Conservation (phyloP, 2,888 invertebrate species). For the Euplagia quadripunctaria region DNA sequence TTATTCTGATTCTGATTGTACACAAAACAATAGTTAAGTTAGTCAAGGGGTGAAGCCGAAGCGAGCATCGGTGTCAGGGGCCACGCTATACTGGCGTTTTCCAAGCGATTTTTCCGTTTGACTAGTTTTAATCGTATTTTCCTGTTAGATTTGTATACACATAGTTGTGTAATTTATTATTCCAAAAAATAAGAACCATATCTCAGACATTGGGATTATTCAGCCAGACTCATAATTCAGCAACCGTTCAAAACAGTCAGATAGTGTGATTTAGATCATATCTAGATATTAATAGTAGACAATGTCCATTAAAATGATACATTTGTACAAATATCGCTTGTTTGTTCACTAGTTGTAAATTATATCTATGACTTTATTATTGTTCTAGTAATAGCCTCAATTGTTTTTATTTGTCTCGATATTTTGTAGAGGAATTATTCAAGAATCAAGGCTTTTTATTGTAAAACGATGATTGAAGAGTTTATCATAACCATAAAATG, state of each 20-base stretch:
- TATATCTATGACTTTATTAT: slow-evolving; percentile 35
- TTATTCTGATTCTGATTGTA: too few relatives aligned
- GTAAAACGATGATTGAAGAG: too few relatives aligned
- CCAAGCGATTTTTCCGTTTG: too few relatives aligned
- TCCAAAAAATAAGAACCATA: not conserved
- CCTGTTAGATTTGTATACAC: too few relatives aligned
- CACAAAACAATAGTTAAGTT: too few relatives aligned
- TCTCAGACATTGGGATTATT: slow-evolving; percentile 19
- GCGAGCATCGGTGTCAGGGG: too few relatives aligned
- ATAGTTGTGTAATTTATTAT: not conserved
- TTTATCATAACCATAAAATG: too few relatives aligned
- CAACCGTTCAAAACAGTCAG: slow-evolving; percentile 40
- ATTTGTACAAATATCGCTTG: slow-evolving; percentile 35
- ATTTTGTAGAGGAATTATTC: not conserved
- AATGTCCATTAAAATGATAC: slow-evolving; percentile 52
- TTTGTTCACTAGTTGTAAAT: slow-evolving; percentile 28
- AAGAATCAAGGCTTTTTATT: not conserved
- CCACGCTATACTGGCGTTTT: too few relatives aligned
- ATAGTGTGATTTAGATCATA: slow-evolving; percentile 48
- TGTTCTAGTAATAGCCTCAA: slow-evolving; percentile 25
- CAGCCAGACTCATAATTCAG: slow-evolving; percentile 37
- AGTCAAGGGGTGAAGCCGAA: too few relatives aligned
- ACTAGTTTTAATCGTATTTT: too few relatives aligned
- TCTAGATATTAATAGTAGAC: slow-evolving; percentile 50
- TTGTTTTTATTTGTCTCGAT: slow-evolving; percentile 28